Evolutionary conservation across 2,888 invertebrate species (phyloP), one percentile per base, ranked within the genome.

Genomic region (Leptothorax acervorum): DNA sequence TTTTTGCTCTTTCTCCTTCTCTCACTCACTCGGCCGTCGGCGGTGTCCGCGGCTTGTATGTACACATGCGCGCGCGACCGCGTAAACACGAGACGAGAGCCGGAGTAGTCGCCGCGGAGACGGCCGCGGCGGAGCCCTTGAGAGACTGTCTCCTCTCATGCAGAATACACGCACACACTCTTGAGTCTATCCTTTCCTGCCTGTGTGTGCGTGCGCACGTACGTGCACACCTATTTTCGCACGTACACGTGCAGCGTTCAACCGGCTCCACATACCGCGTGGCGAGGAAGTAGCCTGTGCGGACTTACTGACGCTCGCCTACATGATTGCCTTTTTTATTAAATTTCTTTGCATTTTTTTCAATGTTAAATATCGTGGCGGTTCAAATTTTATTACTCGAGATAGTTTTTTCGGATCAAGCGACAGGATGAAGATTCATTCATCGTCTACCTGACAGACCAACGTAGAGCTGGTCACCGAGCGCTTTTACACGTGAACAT

Each of bases 61-160:
- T 82, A 84, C 70, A 86, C 86, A 75, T 82, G 86, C 87, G 86
- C 87, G 78, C 75, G 79, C 83, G 85, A 79, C 86, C 89, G 86
- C 87, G 89, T 89, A 90, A 87, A 89, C 88, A 89, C 87, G 84
- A 85, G 85, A 86, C 73, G 85, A 85, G 74, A 86, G 45, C 39
- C 76, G 62, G 73, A 57, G 45, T 23, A 23, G 23, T 23, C 23
- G 5, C 35, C 6, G 35, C 35, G 35, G 35, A 35, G 35, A 35
- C 42, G 42, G 42, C 6, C 57, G 53, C 51, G 85, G 68, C 83
- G 78, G 85, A 66, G 76, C 82, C 86, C 75, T 88, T 85, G 88
- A 88, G 84, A 86, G 89, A 85, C 85, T 65, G 82, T 68, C 73
- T 86, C 71, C 82, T 70, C 83, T 86, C 88, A 86, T 60, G 74